Percentiles rank a stretch among this genome's conserved stretches.
phyloP scores from a whole-genome alignment of 2,888 invertebrate species.

The Cartodere bifasciata region DNA sequence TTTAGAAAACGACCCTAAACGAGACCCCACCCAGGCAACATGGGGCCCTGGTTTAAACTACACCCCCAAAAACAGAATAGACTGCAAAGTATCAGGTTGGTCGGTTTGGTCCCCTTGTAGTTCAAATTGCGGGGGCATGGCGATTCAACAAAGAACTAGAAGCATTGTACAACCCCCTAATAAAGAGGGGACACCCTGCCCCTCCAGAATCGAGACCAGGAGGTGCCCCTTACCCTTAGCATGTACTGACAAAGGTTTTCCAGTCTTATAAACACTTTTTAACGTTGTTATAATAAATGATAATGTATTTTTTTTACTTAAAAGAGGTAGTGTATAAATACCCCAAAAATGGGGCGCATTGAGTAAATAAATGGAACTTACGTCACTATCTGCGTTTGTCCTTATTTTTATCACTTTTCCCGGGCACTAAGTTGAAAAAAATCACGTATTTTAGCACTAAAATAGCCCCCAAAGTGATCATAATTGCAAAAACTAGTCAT shows the following conservation, averaged over 20 bases:
- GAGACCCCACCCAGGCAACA: conserved; percentile 6
- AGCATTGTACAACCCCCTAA: conserved; percentile 30
- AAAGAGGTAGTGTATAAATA: too few species aligned
- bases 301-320: too few species aligned
- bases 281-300: not conserved
- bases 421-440: too few species aligned
- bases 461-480: too few species aligned
- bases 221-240: conserved; percentile 26
- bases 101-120: conserved; percentile 50
- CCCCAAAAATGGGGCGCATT: too few species aligned
- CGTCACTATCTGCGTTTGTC: too few species aligned
- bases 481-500: too few species aligned
- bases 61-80: conserved; percentile 15
- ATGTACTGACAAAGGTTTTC: conserved; percentile 19
- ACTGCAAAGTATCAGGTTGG: conserved; percentile 41
- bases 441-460: too few species aligned
- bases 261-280: conserved; percentile 1
- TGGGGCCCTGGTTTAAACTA: conserved; percentile 6
- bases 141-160: conserved; percentile 42
- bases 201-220: conserved; percentile 29
- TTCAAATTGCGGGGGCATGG: conserved; percentile 46
- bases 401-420: too few species aligned
- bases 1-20: not conserved
- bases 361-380: too few species aligned
- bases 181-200: conserved; percentile 32